These are phyloP conservation scores for Scaptomyza graminum DNA, from an alignment of 1,140 invertebrate species.

Conservation along the genomic window DNA sequence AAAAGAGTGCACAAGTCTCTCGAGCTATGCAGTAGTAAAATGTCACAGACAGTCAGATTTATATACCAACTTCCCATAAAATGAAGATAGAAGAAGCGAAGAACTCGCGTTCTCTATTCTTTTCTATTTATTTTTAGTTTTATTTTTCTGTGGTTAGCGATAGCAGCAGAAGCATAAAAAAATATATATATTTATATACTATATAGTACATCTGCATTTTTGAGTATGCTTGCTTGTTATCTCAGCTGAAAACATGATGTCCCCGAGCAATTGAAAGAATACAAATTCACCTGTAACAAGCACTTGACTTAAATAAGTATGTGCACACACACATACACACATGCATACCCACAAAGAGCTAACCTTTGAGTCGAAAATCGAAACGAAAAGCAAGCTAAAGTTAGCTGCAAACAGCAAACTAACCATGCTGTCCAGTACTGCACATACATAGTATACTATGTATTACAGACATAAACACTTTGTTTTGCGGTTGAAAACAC, in stretches of 20 bases:
- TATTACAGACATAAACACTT: slow-evolving; percentile 1
- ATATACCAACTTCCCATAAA: neutral
- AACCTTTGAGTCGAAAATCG: neutral
- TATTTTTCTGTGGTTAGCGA: too few species aligned
- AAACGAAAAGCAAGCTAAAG: neutral
- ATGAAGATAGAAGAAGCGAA: too few species aligned
- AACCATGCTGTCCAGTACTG: neutral
- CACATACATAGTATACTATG: neutral
- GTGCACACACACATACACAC: neutral
- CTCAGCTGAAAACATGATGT: slow-evolving; percentile 1
- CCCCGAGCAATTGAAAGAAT: slow-evolving; percentile 1
- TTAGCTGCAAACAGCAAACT: neutral
- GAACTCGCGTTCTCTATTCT: too few species aligned
- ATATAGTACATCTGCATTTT: neutral
- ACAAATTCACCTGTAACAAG: neutral
- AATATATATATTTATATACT: neutral
- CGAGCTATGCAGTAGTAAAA: neutral
- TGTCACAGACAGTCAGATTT: neutral
- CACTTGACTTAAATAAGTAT: slow-evolving; percentile 1
- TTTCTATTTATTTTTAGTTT: too few species aligned
- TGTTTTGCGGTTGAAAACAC: neutral
- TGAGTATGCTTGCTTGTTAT: neutral
- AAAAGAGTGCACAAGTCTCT: too few species aligned
- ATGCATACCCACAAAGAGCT: neutral
- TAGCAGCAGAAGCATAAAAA: too few species aligned